Evolutionary conservation across 2,113 vertebrate species (phyloP).

Genomic region (Serilophus lunatus): DNA sequence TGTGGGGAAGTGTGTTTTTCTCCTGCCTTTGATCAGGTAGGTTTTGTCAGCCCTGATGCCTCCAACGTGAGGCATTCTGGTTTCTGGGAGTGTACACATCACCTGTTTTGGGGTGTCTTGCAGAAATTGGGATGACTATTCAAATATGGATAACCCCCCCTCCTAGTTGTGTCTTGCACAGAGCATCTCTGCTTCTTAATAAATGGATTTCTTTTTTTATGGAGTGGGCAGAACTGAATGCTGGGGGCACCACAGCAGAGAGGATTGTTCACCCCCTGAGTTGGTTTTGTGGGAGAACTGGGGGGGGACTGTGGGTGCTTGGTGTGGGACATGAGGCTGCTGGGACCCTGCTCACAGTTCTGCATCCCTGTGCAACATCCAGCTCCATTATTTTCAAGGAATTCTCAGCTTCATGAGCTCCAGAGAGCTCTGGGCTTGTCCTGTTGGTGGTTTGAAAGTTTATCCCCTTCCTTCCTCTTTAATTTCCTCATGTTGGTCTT

Average conservation of each 20-base stretch:
- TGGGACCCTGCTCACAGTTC: not conserved
- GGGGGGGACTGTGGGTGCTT: not conserved
- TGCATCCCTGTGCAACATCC: not conserved
- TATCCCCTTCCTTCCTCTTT: not conserved
- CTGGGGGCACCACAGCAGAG: not conserved
- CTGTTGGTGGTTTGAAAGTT: not conserved
- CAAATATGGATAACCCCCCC: not conserved
- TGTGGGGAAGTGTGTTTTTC: not conserved
- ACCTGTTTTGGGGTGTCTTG: not conserved
- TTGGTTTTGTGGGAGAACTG: not conserved
- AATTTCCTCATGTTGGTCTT: not conserved
- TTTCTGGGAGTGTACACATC: not conserved
- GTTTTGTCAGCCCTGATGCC: not conserved
- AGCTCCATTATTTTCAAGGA: not conserved
- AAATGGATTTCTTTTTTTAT: not conserved
- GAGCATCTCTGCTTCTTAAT: not conserved
- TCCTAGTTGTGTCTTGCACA: not conserved
- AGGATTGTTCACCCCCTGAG: not conserved
- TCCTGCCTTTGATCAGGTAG: constrained; percentile 11
- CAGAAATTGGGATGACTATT: not conserved
- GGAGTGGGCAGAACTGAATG: not conserved
- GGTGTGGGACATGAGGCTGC: fast-evolving
- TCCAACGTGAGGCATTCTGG: not conserved
- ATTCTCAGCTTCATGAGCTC: not conserved
- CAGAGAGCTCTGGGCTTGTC: not conserved